Evolutionary conservation across 2,113 vertebrate genomes (phyloP), one percentile per base, ranked within the genome.

Genomic region (Tychaedon coryphoeus): DNA sequence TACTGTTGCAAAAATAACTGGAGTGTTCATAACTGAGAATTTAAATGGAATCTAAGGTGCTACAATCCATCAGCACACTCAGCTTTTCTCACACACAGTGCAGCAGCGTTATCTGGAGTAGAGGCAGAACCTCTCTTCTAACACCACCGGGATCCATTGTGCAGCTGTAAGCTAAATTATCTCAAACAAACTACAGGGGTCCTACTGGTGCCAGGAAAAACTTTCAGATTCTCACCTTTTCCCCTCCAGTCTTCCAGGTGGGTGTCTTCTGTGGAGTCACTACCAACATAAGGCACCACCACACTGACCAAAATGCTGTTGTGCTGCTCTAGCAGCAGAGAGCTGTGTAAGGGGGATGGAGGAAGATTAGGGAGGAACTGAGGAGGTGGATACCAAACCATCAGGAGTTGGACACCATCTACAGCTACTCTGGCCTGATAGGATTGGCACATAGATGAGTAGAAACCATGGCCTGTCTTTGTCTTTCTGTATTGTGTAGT

Each of bases 1-100:
- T 75, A 71, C 76, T 71, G 25, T 64, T 86, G 76, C 86, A 93
- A 92, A 92, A 88, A 94, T 83, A 86, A 67, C 92, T 74, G 25
- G 24, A 78, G 73, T 79, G 56, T 42, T 96, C 64, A 66, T 70
- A 94, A 85, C 78, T 62, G 56, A 86, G 73, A 91, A 93, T 87
- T 71, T 84, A 86, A 86, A 72, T 78, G 65, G 71, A 87, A 86
- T 84, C 42, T 25, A 65, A 95, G 84, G 64, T 93, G 78, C 36
- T 74, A 31, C 80, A 86, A 84, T 67, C 83, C 13, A 1, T 45
- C 76, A 72, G 76, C 83, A 93, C 36, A 26, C 71, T 61, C 65
- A 33, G 69, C 40, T 95, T 88, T 95, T 78, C 73, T 72, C 71
- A 45, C 61, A 60, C 20, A 22, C 10, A 10, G 51, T 14, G n/a